phyloP scores from a whole-genome alignment of 2,113 vertebrate genomes.

The Chloropsis cyanopogon region DNA sequence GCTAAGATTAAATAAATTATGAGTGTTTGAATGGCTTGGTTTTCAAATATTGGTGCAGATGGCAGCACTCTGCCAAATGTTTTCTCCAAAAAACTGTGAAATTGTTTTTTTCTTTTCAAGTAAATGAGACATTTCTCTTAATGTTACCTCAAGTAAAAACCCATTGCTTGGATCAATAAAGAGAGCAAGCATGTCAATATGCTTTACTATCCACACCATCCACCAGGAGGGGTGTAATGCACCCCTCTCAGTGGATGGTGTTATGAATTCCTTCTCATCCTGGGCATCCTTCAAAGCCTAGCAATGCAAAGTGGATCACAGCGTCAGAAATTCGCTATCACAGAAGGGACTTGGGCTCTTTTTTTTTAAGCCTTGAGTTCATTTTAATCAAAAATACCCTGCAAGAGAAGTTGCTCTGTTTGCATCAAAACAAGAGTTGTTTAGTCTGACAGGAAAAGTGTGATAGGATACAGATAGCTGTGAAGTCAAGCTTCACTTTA shows the following conservation, averaged over 20 bases:
- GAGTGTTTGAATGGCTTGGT: not conserved
- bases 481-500: not conserved
- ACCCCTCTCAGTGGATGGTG: not conserved
- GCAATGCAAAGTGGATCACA: not conserved
- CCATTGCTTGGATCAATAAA: not conserved
- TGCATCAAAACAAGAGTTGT: not conserved
- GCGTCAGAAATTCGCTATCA: not conserved
- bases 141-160: not conserved
- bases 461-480: not conserved
- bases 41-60: slow-evolving; percentile 51
- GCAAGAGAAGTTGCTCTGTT: not conserved
- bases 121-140: slow-evolving; percentile 10
- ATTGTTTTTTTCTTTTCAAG: not conserved
- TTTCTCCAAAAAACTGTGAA: slow-evolving; percentile 30
- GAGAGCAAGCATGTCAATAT: slow-evolving; percentile 23
- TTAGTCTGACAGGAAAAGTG: not conserved
- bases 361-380: not conserved
- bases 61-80: slow-evolving; percentile 33
- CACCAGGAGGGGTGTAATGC: not conserved
- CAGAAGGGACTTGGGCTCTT: not conserved
- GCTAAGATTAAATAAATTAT: slow-evolving; percentile 14
- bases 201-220: not conserved
- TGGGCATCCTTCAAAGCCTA: not conserved
- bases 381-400: not conserved
- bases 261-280: not conserved